A percentile compares a stretch with the other conserved stretches of the same genome.
phyloP scores from a whole-genome alignment of 2,113 vertebrate genomes.

The Festucalex cinctus region DNA sequence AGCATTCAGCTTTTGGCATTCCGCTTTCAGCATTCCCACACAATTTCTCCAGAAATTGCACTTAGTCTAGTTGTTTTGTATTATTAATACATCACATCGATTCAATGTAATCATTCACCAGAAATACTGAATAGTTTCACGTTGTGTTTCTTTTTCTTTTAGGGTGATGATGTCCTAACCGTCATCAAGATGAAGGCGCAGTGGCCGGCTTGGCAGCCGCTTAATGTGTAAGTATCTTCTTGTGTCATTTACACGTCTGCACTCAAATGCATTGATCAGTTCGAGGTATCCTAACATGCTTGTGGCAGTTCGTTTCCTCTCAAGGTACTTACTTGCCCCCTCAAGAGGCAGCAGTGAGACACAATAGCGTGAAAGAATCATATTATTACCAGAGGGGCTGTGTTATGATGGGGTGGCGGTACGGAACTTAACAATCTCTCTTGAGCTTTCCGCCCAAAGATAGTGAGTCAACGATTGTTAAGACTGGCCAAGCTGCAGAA shows the following conservation, averaged over 20 bases:
- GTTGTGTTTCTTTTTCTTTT: slow-evolving; percentile 35
- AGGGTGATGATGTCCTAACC: slow-evolving; percentile 96
- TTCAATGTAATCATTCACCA: neutral
- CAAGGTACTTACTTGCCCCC: neutral
- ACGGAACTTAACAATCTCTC: slow-evolving; percentile 5
- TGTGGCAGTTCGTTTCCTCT: neutral
- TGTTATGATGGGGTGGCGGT: neutral
- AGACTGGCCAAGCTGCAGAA: neutral
- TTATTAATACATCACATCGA: neutral
- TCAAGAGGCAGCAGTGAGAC: slow-evolving; percentile 8
- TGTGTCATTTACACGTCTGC: neutral
- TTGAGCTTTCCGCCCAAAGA: slow-evolving; percentile 5
- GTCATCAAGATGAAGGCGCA: slow-evolving; percentile 99
- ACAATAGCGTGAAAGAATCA: neutral
- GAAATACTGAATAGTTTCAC: neutral
- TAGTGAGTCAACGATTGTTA: neutral
- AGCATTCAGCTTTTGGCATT: too few species aligned
- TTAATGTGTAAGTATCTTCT: slow-evolving; percentile 93
- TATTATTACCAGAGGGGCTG: slow-evolving; percentile 6
- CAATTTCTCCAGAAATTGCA: too few species aligned
- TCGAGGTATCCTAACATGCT: neutral
- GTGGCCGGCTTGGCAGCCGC: slow-evolving; percentile 98
- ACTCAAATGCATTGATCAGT: neutral
- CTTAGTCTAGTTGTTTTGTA: too few species aligned
- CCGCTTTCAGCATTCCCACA: too few species aligned